Evolutionary conservation across 2,888 invertebrate species (phyloP), one percentile per base, ranked within the genome.

Genomic region (Trichogramma dendrolimi): DNA sequence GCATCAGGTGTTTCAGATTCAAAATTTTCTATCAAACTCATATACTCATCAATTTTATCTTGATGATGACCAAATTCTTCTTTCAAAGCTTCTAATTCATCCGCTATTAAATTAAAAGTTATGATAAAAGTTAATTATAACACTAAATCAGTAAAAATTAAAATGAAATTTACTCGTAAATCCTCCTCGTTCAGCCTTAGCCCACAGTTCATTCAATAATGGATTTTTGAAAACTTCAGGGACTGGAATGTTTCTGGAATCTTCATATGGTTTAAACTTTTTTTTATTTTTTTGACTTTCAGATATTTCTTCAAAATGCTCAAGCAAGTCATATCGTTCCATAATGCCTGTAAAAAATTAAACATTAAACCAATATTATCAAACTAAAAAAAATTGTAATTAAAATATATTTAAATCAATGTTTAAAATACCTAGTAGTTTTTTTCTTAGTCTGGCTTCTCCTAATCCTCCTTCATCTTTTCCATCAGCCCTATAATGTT

Each of bases 1-100:
- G 27, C 27, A 67, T 88, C 86, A 50, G 82, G 77, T 65, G 77
- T 79, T 14, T 81, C 83, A 49, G 83, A 79, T 68, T 90, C 88
- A 42, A 89, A 81, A 71, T 91, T 88, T 68, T 86, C 84, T 57
- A 94, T 81, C 62, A 96, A 77, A 50, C 88, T 86, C 77, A 92
- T 90, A 75, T 94, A 96, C 73, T 96, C 89, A 76, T 95, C 91
- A 55, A 96, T 87, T 80, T 95, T 96, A 69, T 94, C 91, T 77
- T 96, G 94, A 74, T 96, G 94, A 77, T 96, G 95, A 27, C 81
- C 80, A 73, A 96, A 95, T 79, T 96, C 96, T 76, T 95, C 91
- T 73, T 89, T 90, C 11, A 96, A 78, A 0, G 92, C 86, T 63
- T 87, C 82, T 51, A 96, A 76, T 79, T 96, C 95, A 67, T 91